phyloP scores from a whole-genome alignment of 2,888 invertebrate species.

The Linnaemya tessellans region DNA sequence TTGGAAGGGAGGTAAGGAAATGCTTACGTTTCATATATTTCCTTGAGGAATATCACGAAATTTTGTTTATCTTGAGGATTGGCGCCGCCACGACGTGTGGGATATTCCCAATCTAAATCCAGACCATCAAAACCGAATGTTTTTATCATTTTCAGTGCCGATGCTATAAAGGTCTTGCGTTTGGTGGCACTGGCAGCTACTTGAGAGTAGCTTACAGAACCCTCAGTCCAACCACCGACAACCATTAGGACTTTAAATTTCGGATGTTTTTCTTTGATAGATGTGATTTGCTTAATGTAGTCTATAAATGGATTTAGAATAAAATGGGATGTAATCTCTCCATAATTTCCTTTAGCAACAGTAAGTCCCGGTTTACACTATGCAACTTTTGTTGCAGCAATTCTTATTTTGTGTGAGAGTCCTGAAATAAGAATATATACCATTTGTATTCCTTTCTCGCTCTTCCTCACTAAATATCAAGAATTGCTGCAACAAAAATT shows the following conservation, averaged over 20 bases:
- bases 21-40: slow-evolving; percentile 74
- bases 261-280: slow-evolving; percentile 75
- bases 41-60: slow-evolving; percentile 74
- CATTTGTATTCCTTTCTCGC: too few species aligned
- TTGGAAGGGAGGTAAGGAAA: not conserved
- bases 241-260: slow-evolving; percentile 89
- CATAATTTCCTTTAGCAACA: too few species aligned
- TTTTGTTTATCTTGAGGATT: slow-evolving; percentile 72
- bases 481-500: too few species aligned
- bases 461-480: too few species aligned
- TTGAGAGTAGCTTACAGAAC: slow-evolving; percentile 92
- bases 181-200: slow-evolving; percentile 89
- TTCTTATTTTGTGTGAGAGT: too few species aligned
- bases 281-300: slow-evolving; percentile 75
- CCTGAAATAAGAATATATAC: too few species aligned
- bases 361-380: too few species aligned
- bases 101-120: slow-evolving; percentile 97
- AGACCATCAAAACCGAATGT: slow-evolving; percentile 93
- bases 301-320: slow-evolving; percentile 53
- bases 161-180: slow-evolving; percentile 88
- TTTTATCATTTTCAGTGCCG: slow-evolving; percentile 89
- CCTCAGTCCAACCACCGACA: slow-evolving; percentile 97
- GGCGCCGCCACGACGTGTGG: slow-evolving; percentile 84
- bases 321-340: not conserved
- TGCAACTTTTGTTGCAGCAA: too few species aligned